phyloP scores from a whole-genome alignment of 1,140 invertebrate genomes.

The Papilio xuthus region DNA sequence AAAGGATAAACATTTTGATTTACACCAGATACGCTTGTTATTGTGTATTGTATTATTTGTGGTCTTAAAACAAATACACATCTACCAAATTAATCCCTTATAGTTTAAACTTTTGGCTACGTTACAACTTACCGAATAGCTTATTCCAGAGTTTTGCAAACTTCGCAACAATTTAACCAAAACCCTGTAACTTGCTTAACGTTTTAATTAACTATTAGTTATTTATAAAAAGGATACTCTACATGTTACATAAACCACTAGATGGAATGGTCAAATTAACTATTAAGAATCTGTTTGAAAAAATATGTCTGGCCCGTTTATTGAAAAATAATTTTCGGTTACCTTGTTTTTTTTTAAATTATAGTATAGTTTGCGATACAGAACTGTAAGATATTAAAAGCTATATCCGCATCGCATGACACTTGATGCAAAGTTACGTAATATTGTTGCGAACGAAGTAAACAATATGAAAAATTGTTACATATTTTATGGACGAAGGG shows the following conservation, averaged over 20 bases:
- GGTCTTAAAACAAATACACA: not conserved
- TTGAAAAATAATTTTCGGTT: too few species aligned
- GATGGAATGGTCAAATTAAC: not conserved
- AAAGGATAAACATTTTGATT: too few species aligned
- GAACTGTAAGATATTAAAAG: not conserved
- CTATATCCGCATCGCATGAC: not conserved
- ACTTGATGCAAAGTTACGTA: not conserved
- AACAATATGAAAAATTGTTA: not conserved
- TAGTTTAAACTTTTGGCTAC: constrained; percentile 1
- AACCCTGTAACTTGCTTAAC: constrained; percentile 6
- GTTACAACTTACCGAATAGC: constrained; percentile 5
- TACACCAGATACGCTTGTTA: too few species aligned
- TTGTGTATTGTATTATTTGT: too few species aligned
- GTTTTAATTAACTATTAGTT: constrained; percentile 5
- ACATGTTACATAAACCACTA: not conserved
- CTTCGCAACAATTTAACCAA: constrained; percentile 21
- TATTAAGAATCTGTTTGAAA: too few species aligned
- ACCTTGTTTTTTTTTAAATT: too few species aligned
- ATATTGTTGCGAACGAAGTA: not conserved
- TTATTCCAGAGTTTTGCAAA: constrained; percentile 15
- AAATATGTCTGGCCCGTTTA: too few species aligned
- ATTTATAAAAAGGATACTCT: not conserved
- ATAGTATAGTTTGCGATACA: too few species aligned
- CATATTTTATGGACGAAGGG: not conserved
- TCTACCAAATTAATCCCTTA: constrained; percentile 9